Percentiles rank a stretch among this genome's conserved stretches.
Evolutionary conservation across 2,797 vertebrate species (phyloP).

Genomic region (Zonotrichia albicollis): DNA sequence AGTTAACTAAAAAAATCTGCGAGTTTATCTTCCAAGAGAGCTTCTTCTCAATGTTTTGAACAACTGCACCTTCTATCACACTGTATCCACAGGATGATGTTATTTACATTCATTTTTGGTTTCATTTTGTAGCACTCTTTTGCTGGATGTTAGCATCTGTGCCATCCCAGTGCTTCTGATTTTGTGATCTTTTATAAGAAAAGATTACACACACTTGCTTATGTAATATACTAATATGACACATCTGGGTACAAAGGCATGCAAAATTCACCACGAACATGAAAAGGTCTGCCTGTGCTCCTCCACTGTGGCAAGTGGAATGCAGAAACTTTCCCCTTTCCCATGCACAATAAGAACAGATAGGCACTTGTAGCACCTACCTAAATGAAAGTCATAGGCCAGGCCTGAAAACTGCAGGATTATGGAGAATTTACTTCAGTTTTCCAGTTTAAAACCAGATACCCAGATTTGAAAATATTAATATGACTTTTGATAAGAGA

Average conservation of each 20-base stretch:
- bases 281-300: not conserved
- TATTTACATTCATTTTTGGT: not conserved
- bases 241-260: not conserved
- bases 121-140: not conserved
- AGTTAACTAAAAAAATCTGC: not conserved
- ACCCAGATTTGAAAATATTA: not conserved
- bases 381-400: not conserved
- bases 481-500: not conserved
- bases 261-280: not conserved
- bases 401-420: not conserved
- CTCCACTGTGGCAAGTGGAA: rapidly evolving
- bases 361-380: not conserved
- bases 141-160: not conserved
- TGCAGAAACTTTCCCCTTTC: not conserved
- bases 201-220: not conserved
- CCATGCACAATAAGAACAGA: not conserved
- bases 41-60: not conserved
- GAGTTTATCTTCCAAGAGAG: not conserved
- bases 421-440: not conserved
- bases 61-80: not conserved
- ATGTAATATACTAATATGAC: not conserved
- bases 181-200: not conserved
- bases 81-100: not conserved
- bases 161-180: not conserved
- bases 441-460: not conserved